Evolutionary conservation across 1,140 invertebrate genomes (phyloP), one percentile per base, ranked within the genome.

Genomic region (Tetragnatha versicolor): DNA sequence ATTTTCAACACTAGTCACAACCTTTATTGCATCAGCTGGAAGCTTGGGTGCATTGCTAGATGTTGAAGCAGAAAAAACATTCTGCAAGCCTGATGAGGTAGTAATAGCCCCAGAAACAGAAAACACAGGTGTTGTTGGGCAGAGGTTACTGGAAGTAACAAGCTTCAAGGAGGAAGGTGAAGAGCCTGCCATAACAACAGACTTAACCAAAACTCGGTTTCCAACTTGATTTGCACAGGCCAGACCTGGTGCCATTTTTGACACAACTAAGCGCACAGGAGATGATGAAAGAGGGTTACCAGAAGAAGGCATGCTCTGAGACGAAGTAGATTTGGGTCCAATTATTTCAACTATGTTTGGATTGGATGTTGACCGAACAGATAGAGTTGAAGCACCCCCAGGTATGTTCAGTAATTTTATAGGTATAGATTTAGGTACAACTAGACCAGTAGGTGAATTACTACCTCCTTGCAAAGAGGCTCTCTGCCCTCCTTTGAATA

Each of bases 371-470:
- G 63, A 70, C 4, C 72, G 45, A 20, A 73, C 65, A 33, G 65
- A 76, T 10, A 77, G 65, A 37, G 51, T 53, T 12, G 79, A 76
- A 42, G 47, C 39, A 20, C 53, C 77, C 6, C 78, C 69, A 12
- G 85, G 84, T 25, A 86, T 42, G n/a, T 83, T 85, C 3, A 86
- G 83, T 7, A 86, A 66, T 63, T 85, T 85, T 39, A 86, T 84
- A 9, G 85, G 85, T 27, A 86, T 81, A 83, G 85, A 84, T 81
- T 85, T 85, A 47, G 79, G 79, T 51, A 80, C 63, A 61, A 77
- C 69, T 20, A 80, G 35, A 53, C 79, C 49, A 29, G 72, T 51
- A n/a, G 70, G 65, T 27, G 79, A 80, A 75, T 72, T 79, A 3
- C 45, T 53, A 31, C 58, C 39, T n/a, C n/a, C n/a, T 58, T 51